Evolutionary conservation across 2,888 invertebrate species (phyloP).

Genomic region (Lutraria lutraria): DNA sequence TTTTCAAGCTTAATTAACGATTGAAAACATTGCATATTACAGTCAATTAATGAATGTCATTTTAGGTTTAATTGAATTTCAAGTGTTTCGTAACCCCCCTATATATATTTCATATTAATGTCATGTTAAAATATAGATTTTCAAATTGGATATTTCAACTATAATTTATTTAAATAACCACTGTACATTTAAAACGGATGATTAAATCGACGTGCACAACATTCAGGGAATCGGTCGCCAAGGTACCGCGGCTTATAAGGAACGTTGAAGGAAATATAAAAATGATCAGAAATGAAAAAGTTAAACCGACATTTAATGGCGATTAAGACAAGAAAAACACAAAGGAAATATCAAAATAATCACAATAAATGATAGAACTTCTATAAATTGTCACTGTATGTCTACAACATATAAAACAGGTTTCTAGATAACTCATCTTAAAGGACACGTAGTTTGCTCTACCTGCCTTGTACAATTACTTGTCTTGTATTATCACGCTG

Average conservation of each 20-base stretch:
- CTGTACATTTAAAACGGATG: not conserved
- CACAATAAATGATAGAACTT: too few relatives aligned
- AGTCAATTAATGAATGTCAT: slow-evolving; percentile 32
- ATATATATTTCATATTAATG: not conserved
- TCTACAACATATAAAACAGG: too few relatives aligned
- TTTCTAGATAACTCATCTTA: too few relatives aligned
- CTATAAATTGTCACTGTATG: too few relatives aligned
- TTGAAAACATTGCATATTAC: slow-evolving; percentile 6
- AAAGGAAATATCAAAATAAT: too few relatives aligned
- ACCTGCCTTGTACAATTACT: not conserved
- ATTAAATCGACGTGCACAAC: not conserved
- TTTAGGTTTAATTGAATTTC: slow-evolving; percentile 14
- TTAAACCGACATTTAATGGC: too few relatives aligned
- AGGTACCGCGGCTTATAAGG: too few relatives aligned
- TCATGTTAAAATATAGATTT: not conserved
- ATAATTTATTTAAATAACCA: slow-evolving; percentile 15
- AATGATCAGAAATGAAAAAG: too few relatives aligned
- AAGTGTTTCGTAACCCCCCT: not conserved
- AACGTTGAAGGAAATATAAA: too few relatives aligned
- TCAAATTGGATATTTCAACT: not conserved
- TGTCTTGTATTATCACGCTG: not conserved
- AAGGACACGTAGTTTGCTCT: not conserved
- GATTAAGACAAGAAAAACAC: too few relatives aligned
- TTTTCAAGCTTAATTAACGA: slow-evolving; percentile 28
- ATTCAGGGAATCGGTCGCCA: not conserved